These are phyloP conservation scores for Zelostemma sp. DNA, from an alignment of 1,140 invertebrate genomes.

Conservation along the genomic window DNA sequence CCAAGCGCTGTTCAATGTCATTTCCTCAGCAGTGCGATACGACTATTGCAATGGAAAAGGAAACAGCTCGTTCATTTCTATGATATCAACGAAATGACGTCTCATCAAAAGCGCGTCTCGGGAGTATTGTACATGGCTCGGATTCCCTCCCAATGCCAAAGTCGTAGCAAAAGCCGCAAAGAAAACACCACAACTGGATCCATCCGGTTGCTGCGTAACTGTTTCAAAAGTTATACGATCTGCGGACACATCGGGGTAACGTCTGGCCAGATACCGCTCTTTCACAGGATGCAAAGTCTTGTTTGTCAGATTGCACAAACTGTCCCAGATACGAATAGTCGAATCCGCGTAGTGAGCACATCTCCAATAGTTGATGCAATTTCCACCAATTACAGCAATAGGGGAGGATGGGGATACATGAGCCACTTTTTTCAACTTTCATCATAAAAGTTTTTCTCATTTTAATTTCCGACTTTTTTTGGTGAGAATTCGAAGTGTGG, in stretches of 20 bases:
- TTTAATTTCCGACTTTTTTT: no score
- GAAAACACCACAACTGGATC: conserved; percentile 20
- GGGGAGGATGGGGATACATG: no score
- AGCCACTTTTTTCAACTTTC: no score
- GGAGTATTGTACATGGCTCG: not conserved
- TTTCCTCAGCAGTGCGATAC: no score
- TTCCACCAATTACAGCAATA: conserved; percentile 4
- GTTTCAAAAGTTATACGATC: not conserved
- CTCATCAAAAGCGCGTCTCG: not conserved
- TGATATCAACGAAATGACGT: not conserved
- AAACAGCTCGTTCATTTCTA: not conserved
- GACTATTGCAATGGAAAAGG: not conserved
- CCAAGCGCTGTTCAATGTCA: no score
- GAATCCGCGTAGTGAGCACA: not conserved
- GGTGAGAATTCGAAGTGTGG: no score
- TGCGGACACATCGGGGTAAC: not conserved
- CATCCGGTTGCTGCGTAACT: conserved; percentile 21
- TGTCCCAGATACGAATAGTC: not conserved
- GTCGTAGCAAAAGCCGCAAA: conserved; percentile 21
- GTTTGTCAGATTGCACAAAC: not conserved
- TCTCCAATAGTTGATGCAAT: not conserved
- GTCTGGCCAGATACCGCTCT: not conserved
- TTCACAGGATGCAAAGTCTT: not conserved
- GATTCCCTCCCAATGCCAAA: conserved; percentile 14
- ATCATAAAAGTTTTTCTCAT: no score